phyloP scores from a whole-genome alignment of 2,888 invertebrate species.

The Ichneumon xanthorius region DNA sequence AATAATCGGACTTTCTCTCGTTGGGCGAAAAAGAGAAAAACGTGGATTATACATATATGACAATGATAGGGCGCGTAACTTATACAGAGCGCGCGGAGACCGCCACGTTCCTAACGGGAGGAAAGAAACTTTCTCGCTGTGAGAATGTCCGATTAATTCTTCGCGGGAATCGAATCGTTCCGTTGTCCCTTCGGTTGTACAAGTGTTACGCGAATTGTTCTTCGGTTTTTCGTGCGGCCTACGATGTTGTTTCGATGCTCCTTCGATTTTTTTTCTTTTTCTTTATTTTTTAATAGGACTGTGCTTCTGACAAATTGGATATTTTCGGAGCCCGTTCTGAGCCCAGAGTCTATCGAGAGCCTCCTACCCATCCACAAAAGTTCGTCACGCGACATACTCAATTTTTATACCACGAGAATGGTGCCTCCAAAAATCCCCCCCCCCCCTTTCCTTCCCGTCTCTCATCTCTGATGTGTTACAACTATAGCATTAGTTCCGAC shows the following conservation, averaged over 20 bases:
- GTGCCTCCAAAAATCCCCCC: conserved; percentile 7
- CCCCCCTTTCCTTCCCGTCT: not conserved
- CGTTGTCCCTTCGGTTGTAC: conserved; percentile 40
- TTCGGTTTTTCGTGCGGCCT: conserved; percentile 34
- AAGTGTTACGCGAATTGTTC: conserved; percentile 22
- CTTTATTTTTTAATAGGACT: conserved; percentile 14
- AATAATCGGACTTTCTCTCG: conserved; percentile 8
- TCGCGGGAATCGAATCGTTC: conserved; percentile 34
- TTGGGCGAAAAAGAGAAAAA: conserved; percentile 6
- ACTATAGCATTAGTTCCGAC: conserved; percentile 39
- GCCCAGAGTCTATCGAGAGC: conserved; percentile 5
- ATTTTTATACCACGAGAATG: conserved; percentile 37
- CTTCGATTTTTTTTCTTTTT: conserved; percentile 11
- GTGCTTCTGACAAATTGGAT: conserved; percentile 45
- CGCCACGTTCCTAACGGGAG: not conserved
- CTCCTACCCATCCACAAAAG: not conserved
- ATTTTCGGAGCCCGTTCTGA: conserved; percentile 21
- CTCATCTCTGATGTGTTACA: conserved; percentile 26
- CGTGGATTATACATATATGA: not conserved
- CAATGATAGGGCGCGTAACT: not conserved
- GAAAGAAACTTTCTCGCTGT: conserved; percentile 6
- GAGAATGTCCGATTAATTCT: not conserved
- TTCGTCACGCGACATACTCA: conserved; percentile 4
- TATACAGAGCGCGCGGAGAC: conserved; percentile 9
- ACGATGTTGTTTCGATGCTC: conserved; percentile 23